phyloP scores from a whole-genome alignment of 2,113 vertebrate genomes.

The Protobothrops mucrosquamatus region DNA sequence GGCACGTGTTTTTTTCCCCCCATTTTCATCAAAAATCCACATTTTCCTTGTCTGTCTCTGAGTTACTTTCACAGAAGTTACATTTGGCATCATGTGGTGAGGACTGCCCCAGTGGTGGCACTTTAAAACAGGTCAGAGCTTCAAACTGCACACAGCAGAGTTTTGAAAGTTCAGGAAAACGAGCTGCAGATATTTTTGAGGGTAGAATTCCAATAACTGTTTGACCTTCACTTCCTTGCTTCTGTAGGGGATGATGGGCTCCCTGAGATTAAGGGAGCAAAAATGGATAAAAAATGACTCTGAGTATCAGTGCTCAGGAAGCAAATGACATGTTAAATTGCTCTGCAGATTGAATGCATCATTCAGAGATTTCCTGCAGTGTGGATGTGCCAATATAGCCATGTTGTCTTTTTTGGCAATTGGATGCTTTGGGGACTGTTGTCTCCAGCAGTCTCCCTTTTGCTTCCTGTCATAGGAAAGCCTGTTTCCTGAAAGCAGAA shows the following conservation, averaged over 20 bases:
- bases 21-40: neutral
- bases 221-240: slow-evolving; percentile 64
- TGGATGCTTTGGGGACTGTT: slow-evolving; percentile 61
- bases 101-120: slow-evolving; percentile 25
- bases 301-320: slow-evolving; percentile 78
- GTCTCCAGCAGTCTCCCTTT: slow-evolving; percentile 79
- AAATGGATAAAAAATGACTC: slow-evolving; percentile 70
- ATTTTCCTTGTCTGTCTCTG: neutral
- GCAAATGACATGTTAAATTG: slow-evolving; percentile 80
- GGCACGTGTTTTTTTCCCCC: neutral
- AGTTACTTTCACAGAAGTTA: slow-evolving; percentile 7
- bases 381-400: slow-evolving; percentile 68
- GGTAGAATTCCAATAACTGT: slow-evolving; percentile 54
- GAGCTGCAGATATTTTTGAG: slow-evolving; percentile 54
- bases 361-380: slow-evolving; percentile 76
- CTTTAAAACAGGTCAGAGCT: slow-evolving; percentile 46
- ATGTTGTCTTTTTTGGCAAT: slow-evolving; percentile 78
- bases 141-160: slow-evolving; percentile 59
- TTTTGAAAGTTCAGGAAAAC: slow-evolving; percentile 47
- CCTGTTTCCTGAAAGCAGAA: slow-evolving; percentile 76
- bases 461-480: slow-evolving; percentile 78
- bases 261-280: slow-evolving; percentile 55
- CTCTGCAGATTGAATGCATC: slow-evolving; percentile 75
- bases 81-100: slow-evolving; percentile 22
- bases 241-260: slow-evolving; percentile 51